A percentile compares a stretch with the other conserved stretches of the same genome.
Evolutionary conservation across 1,140 invertebrate genomes (phyloP).

Genomic region (Camponotus pennsylvanicus): DNA sequence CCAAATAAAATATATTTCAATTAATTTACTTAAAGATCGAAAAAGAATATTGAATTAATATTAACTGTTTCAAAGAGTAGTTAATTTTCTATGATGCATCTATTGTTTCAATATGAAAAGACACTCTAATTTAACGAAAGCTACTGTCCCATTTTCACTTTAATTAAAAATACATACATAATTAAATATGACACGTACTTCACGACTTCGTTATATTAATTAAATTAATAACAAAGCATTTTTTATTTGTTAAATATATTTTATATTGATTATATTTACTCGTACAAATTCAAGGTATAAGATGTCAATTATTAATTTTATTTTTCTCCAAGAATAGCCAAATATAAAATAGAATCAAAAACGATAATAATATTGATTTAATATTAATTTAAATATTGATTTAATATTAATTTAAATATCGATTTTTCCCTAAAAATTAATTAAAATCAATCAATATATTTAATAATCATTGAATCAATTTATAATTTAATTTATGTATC

Average conservation of each 20-base stretch:
- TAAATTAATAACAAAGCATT: background rate
- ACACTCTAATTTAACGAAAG: background rate
- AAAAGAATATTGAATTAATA: background rate
- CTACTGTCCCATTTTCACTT: background rate
- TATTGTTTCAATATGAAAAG: background rate
- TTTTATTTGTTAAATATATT: too few relatives aligned
- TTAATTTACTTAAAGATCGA: background rate
- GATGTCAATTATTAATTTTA: background rate
- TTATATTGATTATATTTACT: slow-evolving; percentile 19
- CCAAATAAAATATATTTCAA: background rate
- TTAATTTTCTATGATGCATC: background rate
- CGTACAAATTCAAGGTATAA: background rate
- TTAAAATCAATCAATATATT: too few relatives aligned
- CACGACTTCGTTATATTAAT: background rate
- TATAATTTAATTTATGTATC: too few relatives aligned
- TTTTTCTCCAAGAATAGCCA: background rate
- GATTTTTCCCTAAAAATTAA: too few relatives aligned
- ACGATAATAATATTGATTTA: too few relatives aligned
- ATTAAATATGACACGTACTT: background rate
- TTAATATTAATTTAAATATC: too few relatives aligned
- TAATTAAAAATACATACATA: background rate
- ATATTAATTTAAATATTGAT: too few relatives aligned
- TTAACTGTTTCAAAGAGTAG: background rate
- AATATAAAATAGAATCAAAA: background rate
- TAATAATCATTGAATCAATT: too few relatives aligned